Base-by-base conservation (phyloP, 53 echinoderm and acorn worm genomes). In the Luidia sarsii region DNA sequence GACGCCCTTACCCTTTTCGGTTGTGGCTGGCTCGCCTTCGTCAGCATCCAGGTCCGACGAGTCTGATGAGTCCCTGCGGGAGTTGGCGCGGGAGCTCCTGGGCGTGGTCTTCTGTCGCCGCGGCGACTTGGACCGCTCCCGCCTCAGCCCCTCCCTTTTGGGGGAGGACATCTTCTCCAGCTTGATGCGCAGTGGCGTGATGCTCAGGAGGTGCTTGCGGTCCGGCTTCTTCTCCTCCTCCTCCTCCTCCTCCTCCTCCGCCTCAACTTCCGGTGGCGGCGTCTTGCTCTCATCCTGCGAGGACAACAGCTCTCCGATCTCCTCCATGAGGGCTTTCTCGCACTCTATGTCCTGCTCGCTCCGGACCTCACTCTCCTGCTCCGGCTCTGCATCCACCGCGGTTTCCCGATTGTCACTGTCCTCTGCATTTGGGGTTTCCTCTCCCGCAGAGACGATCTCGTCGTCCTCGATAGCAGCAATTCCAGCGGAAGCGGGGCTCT, bases 321-420 rank as follows among this genome's bases (percentile, higher is more conserved):
- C 82, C 11, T 82, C 82, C 67, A 82, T 55, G 10, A 82, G 66
- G 35, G 82, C 82, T 30, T 53, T 67, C 29, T 82, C 82, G 10
- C 82, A 82, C 21, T 82, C 68, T 33, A 82, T 67, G 28, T 82
- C 82, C 18, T 54, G 41, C 24, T 54, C 29, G 33, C 82, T 82
- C 3, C 82, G 82, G 4, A 57, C 60, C 29, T 39, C 60, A 15
- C 15, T 7, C 37, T 75, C 30, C 23, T 4, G 34, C 36, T 53
- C 71, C 2, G 16, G 18, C 9, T 70, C 16, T 32, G 68, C 38
- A 3, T 28, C 59, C 27, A 61, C 53, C 7, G 32, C 80, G 52
- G 25, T 34, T 70, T 4, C 75, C 24, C 45, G 16, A 57, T 55
- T 24, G 19, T 30, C 57, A 45, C 30, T 36, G 2, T 11, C 41